phyloP scores from a whole-genome alignment of 2,113 vertebrate species.

The Xenus cinereus region DNA sequence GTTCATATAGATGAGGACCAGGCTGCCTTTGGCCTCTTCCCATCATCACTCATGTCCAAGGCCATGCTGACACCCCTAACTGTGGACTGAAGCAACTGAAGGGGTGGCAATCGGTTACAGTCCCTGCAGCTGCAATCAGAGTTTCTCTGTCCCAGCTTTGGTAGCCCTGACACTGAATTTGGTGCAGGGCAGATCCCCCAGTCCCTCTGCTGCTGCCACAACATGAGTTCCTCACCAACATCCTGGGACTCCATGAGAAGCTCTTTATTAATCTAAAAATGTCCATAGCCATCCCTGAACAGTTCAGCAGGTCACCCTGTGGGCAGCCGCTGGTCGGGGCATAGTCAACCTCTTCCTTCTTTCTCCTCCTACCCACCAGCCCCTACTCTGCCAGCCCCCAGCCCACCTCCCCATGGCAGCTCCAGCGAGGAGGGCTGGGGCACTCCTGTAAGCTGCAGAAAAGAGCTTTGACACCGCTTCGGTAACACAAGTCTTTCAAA shows the following conservation, averaged over 20 bases:
- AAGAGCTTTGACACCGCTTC: accelerated
- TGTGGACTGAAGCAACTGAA: not conserved
- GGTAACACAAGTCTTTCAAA: not conserved
- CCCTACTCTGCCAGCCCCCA: not conserved
- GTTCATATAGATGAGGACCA: not conserved
- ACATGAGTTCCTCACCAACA: not conserved
- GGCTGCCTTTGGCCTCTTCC: not conserved
- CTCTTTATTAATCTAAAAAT: not conserved
- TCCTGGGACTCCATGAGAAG: not conserved
- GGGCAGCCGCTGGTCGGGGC: not conserved
- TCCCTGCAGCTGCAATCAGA: not conserved
- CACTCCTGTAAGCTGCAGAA: not conserved
- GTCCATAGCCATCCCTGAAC: not conserved
- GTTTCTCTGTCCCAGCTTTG: not conserved
- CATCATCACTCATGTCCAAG: not conserved
- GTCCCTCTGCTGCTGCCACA: not conserved
- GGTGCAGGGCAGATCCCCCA: not conserved
- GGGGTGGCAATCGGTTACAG: not conserved
- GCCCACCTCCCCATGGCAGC: accelerated
- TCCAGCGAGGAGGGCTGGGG: not conserved
- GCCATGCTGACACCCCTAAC: not conserved
- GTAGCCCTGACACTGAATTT: not conserved
- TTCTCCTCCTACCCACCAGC: not conserved
- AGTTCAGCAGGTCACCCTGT: not conserved
- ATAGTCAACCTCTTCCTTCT: not conserved